These are phyloP conservation scores for Halictus ligatus DNA, from an alignment of 2,888 invertebrate genomes.

Conservation along the genomic window DNA sequence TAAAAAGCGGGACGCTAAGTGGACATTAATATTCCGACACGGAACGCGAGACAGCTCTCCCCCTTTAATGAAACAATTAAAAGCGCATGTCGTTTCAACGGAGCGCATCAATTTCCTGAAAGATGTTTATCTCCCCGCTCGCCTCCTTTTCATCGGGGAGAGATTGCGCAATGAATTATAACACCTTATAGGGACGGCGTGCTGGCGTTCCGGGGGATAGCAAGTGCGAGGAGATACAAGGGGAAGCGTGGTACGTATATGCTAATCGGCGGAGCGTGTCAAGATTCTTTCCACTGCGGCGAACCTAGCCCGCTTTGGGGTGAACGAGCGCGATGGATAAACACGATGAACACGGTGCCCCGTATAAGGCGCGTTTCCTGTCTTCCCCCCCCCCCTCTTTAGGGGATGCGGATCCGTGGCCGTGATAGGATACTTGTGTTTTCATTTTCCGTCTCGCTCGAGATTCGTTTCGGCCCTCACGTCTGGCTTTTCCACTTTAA, in stretches of 20 bases:
- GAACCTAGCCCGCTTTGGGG: slow-evolving; percentile 72
- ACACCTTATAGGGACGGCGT: slow-evolving; percentile 62
- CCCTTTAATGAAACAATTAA: slow-evolving; percentile 3
- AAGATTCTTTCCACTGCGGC: slow-evolving; percentile 59
- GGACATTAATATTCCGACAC: not conserved
- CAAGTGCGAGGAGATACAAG: slow-evolving; percentile 66
- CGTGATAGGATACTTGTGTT: not conserved
- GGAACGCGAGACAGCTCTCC: not conserved
- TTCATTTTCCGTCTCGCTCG: not conserved
- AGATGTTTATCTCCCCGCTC: slow-evolving; percentile 45
- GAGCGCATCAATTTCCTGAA: slow-evolving; percentile 57
- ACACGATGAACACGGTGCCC: slow-evolving; percentile 56
- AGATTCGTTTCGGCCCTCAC: not conserved
- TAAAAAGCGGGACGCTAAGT: not conserved
- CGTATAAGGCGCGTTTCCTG: slow-evolving; percentile 61
- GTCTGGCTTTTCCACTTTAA: no score
- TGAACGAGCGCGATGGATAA: slow-evolving; percentile 61
- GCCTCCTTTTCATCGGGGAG: slow-evolving; percentile 45
- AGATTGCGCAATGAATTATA: slow-evolving; percentile 69
- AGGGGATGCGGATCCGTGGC: slow-evolving; percentile 7
- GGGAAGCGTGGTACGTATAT: slow-evolving; percentile 66
- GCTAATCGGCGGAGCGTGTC: slow-evolving; percentile 75
- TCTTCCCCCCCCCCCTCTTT: slow-evolving; percentile 9
- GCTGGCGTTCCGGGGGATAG: slow-evolving; percentile 43
- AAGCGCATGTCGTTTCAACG: slow-evolving; percentile 8